Evolutionary conservation across 2,113 vertebrate genomes (phyloP), one percentile per base, ranked within the genome.

Genomic region (Macquaria ambigua): DNA sequence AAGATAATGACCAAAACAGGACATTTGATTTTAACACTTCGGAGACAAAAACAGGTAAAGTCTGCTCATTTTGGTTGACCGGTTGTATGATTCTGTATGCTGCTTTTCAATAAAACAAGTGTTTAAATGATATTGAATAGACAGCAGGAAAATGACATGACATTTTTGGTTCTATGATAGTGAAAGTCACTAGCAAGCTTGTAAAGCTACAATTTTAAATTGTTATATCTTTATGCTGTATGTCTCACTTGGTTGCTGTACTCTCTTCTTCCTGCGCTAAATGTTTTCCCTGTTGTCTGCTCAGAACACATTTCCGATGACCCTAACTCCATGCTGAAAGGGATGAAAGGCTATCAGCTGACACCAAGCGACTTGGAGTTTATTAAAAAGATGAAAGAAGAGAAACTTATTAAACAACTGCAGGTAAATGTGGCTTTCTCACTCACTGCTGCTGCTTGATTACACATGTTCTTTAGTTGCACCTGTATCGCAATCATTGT

Each of bases 291-390:
- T 39, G 39, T 18, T 8, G 58, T n/a, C 0, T 77, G n/a, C 61
- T 31, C 64, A 72, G 82, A 67, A 18, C 21, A n/a, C 23, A 14
- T 8, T 21, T 61, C 25, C 28, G 58, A 52, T 0, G 79, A 84
- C 8, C 63, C 78, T 0, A n/a, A 75, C 10, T 56, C 73, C 37
- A 87, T 94, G 88, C 80, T 96, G 61, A 93, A 86, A 62, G 94
- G 94, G 14, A 95, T 95, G 95, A 90, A 82, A 74, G 95, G 92
- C 0, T 95, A 94, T 50, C 67, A 81, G 64, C 68, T 89, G 71
- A 95, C 92, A 0, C 11, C 52, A 0, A 23, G 10, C 0, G 95
- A 96, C 81, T 48, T 92, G 89, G 92, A 94, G 16, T 96, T 94
- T 5, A 87, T 95, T 3, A 48, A 83, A n/a, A 91, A 77, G 53